These are phyloP conservation scores for Odontocerum albicorne DNA, from an alignment of 2,888 invertebrate genomes.

Conservation along the genomic window DNA sequence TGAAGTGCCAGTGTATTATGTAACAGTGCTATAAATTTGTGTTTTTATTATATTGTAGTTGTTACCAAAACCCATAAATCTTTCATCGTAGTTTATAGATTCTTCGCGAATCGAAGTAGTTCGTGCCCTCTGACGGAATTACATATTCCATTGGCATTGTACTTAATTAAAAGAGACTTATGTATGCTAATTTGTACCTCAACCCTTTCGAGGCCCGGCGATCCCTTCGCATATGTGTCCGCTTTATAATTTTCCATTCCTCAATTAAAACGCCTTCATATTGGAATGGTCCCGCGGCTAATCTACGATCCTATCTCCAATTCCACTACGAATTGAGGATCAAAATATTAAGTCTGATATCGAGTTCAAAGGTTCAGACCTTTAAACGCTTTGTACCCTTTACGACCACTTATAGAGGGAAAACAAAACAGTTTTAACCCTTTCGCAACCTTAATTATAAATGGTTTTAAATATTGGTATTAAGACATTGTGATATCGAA, in stretches of 20 bases:
- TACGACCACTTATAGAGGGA: not conserved
- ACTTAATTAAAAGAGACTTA: not conserved
- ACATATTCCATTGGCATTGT: not conserved
- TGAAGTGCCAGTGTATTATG: too few relatives aligned
- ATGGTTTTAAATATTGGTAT: too few relatives aligned
- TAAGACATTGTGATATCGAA: too few relatives aligned
- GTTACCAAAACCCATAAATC: too few relatives aligned
- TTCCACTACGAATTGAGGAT: not conserved
- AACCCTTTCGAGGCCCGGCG: not conserved
- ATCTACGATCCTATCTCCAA: not conserved
- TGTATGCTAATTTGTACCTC: not conserved
- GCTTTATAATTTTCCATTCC: not conserved
- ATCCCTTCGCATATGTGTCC: not conserved
- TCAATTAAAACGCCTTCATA: not conserved
- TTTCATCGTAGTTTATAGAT: too few relatives aligned
- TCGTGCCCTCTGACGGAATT: not conserved
- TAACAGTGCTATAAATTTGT: too few relatives aligned
- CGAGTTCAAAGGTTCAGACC: not conserved
- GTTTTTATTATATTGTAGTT: too few relatives aligned
- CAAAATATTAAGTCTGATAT: not conserved
- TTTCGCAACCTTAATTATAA: too few relatives aligned
- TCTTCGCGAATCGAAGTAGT: too few relatives aligned
- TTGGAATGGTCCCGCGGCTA: not conserved
- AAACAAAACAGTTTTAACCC: not conserved
- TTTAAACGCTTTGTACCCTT: not conserved